Evolutionary conservation across 2,888 invertebrate species (phyloP).

Genomic region (Eupithecia vulgata): DNA sequence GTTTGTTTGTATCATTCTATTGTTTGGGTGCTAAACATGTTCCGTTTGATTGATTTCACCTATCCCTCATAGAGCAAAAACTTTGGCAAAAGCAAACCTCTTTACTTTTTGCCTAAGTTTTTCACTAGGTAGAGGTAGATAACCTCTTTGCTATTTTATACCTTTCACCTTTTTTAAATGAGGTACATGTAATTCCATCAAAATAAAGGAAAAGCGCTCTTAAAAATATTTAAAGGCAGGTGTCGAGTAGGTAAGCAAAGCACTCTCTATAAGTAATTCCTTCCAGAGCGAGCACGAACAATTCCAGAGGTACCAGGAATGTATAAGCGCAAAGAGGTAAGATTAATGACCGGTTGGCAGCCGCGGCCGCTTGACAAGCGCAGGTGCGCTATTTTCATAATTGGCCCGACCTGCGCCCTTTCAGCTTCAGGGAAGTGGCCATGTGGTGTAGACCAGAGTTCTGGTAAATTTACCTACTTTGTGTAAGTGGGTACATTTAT

Average conservation of each 20-base stretch:
- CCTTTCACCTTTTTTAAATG: background rate
- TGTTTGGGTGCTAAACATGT: too few relatives aligned
- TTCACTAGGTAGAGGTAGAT: too few relatives aligned
- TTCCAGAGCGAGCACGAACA: constrained; percentile 46
- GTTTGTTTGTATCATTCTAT: too few relatives aligned
- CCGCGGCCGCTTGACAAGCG: constrained; percentile 81
- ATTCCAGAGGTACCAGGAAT: constrained; percentile 69
- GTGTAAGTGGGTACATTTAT: background rate
- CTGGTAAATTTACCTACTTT: background rate
- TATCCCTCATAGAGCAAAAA: too few relatives aligned
- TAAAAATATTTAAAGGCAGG: background rate
- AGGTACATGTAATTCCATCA: background rate
- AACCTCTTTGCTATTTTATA: too few relatives aligned
- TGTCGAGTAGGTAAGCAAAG: background rate
- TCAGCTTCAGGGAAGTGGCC: constrained; percentile 63
- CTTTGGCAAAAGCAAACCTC: too few relatives aligned
- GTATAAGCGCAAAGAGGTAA: constrained; percentile 73
- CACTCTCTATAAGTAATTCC: constrained; percentile 11
- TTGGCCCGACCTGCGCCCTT: constrained; percentile 81
- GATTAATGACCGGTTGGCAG: constrained; percentile 81
- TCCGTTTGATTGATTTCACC: background rate
- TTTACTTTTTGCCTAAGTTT: too few relatives aligned
- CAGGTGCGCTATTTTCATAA: constrained; percentile 84
- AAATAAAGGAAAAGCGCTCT: background rate
- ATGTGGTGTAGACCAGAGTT: constrained; percentile 16